Evolutionary conservation across 1,140 invertebrate genomes (phyloP).

Genomic region (Tyrophagus putrescentiae): DNA sequence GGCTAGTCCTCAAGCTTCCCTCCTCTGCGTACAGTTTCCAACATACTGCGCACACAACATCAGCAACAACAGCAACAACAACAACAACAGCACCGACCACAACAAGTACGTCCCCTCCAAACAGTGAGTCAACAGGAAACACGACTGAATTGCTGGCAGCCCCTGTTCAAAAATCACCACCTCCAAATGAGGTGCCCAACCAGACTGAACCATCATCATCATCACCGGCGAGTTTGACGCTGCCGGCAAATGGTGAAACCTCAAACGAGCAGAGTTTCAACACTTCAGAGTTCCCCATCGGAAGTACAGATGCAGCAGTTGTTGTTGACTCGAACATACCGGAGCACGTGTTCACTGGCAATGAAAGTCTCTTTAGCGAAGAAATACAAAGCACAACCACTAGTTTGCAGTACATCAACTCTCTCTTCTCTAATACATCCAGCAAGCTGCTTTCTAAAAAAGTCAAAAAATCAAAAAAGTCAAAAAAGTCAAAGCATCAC

Average conservation of each 20-base stretch:
- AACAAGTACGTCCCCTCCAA: background rate
- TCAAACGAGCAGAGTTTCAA: too few relatives aligned
- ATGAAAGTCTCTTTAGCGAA: too few relatives aligned
- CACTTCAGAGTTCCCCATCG: too few relatives aligned
- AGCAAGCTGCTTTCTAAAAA: too few relatives aligned
- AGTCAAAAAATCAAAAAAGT: constrained; percentile 1
- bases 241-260: too few relatives aligned
- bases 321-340: too few relatives aligned
- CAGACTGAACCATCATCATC: background rate
- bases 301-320: too few relatives aligned
- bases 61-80: background rate
- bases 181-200: background rate
- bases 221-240: background rate
- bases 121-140: background rate
- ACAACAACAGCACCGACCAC: background rate
- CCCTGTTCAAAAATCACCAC: background rate
- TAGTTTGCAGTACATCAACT: too few relatives aligned
- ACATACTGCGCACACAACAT: background rate
- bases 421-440: too few relatives aligned
- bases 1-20: constrained; percentile 5
- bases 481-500: constrained; percentile 2
- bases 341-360: too few relatives aligned
- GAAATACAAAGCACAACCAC: too few relatives aligned
- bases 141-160: background rate
- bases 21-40: background rate